These are phyloP conservation scores for Oikopleura dioica DNA, from an alignment of 23 tunicate species.

Conservation along the genomic window DNA sequence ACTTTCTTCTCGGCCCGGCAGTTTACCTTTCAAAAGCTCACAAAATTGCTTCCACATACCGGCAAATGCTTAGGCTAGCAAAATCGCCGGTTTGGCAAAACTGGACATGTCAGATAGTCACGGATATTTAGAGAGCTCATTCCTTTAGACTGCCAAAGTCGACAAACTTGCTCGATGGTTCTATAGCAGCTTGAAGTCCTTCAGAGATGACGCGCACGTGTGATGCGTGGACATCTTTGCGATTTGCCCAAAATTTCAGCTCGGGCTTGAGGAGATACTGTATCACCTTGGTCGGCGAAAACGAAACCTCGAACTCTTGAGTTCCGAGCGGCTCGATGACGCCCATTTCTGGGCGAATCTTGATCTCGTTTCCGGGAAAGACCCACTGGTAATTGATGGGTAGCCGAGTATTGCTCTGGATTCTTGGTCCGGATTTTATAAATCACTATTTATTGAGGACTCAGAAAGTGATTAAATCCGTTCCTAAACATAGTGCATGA, in stretches of 20 bases:
- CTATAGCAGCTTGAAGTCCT: neutral
- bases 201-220: neutral
- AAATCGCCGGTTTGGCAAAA: too few relatives aligned
- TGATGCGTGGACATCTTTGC: neutral
- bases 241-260: neutral
- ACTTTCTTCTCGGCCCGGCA: neutral
- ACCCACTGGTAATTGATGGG: neutral
- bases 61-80: too few relatives aligned
- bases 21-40: too few relatives aligned
- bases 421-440: neutral
- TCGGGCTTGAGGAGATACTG: conserved; percentile 9
- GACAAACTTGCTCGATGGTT: neutral
- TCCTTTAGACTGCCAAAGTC: neutral
- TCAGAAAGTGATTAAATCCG: too few relatives aligned
- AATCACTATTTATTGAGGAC: too few relatives aligned
- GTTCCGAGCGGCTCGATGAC: neutral
- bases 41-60: too few relatives aligned
- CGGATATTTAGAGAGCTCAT: too few relatives aligned
- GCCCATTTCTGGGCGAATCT: neutral
- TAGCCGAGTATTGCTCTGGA: neutral
- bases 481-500: too few relatives aligned
- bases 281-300: neutral
- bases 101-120: too few relatives aligned
- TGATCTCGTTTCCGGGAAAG: neutral
- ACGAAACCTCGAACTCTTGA: neutral